A percentile compares a stretch with the other conserved stretches of the same genome.
These are phyloP conservation scores for Alviniconcha marisindica DNA, from an alignment of 1,140 invertebrate species.

Conservation along the genomic window DNA sequence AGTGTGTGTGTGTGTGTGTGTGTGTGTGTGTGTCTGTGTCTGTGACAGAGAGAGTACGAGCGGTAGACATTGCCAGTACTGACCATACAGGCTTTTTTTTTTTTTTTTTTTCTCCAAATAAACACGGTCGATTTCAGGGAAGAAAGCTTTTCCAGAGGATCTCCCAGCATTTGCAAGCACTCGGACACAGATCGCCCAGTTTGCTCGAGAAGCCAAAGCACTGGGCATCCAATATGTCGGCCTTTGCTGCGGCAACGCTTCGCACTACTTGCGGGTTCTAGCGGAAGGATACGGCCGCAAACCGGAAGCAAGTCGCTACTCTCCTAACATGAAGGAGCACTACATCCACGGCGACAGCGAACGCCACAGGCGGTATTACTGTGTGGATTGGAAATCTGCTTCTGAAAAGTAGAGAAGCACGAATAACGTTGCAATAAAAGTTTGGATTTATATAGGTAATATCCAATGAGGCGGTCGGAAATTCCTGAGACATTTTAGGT, in stretches of 20 bases:
- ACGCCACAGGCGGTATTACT: not conserved
- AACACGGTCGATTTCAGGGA: constrained; percentile 53
- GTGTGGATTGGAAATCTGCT: no score
- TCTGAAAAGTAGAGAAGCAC: not conserved
- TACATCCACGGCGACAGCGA: constrained; percentile 47
- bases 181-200: constrained; percentile 55
- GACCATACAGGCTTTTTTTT: no score
- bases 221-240: constrained; percentile 71
- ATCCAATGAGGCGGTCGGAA: not conserved
- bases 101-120: not conserved
- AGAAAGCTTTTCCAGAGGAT: constrained; percentile 58
- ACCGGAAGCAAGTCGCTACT: constrained; percentile 63
- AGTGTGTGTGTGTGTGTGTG: no score
- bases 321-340: constrained; percentile 59
- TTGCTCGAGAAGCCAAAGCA: constrained; percentile 63
- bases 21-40: no score
- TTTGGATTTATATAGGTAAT: not conserved
- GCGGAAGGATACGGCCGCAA: constrained; percentile 63
- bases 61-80: no score
- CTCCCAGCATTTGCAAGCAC: constrained; percentile 54
- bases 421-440: not conserved
- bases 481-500: not conserved
- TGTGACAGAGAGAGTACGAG: no score
- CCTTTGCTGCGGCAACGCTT: constrained; percentile 71
- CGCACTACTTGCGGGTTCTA: constrained; percentile 62